A percentile compares a stretch with the other conserved stretches of the same genome.
phyloP scores from a whole-genome alignment of 2,113 vertebrate genomes.

The Sterna hirundo region DNA sequence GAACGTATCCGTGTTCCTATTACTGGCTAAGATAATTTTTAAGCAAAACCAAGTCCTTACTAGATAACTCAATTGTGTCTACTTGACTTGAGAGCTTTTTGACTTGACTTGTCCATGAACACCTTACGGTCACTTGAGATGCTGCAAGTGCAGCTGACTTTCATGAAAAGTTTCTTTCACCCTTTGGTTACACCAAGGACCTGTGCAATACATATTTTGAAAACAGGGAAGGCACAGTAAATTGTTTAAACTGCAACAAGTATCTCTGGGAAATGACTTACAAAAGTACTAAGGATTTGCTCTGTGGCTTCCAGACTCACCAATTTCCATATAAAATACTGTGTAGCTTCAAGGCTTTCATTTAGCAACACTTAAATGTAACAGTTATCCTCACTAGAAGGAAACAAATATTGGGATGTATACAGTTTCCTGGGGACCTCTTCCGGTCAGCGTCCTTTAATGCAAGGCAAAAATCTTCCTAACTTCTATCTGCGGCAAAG shows the following conservation, averaged over 20 bases:
- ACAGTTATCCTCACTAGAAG: neutral
- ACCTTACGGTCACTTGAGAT: accelerated
- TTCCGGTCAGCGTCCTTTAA: neutral
- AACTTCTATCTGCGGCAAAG: neutral
- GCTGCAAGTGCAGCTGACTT: neutral
- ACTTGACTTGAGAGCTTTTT: neutral
- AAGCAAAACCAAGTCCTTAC: neutral
- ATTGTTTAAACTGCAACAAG: neutral
- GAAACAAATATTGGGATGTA: neutral
- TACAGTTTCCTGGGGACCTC: neutral
- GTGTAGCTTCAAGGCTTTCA: neutral
- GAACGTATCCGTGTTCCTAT: accelerated
- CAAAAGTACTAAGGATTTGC: neutral
- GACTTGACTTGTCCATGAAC: neutral
- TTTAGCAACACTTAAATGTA: neutral
- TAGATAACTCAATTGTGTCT: neutral
- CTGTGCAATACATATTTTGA: neutral
- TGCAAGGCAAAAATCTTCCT: neutral
- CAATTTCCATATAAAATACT: neutral
- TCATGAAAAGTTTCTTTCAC: neutral
- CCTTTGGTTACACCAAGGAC: neutral
- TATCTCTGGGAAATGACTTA: neutral
- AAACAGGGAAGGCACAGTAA: neutral
- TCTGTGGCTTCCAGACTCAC: neutral
- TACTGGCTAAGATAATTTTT: neutral